phyloP scores from a whole-genome alignment of 2,797 vertebrate species.

The Tympanoctomys barrerae region DNA sequence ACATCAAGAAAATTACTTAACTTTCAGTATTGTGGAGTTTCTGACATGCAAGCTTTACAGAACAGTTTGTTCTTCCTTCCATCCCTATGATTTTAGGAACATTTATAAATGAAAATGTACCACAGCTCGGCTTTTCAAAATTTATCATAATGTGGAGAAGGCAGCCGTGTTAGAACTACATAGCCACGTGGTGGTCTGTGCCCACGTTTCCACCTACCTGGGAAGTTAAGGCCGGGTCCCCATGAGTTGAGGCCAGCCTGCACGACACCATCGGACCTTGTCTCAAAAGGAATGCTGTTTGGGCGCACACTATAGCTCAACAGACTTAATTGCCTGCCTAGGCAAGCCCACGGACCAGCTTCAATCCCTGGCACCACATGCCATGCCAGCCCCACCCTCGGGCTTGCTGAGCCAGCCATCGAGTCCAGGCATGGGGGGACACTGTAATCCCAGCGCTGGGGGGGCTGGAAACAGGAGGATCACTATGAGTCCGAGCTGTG shows the following conservation, averaged over 20 bases:
- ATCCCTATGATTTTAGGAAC: not conserved
- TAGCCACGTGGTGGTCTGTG: not conserved
- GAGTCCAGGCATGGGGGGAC: too few relatives aligned
- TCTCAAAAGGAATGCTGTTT: not conserved
- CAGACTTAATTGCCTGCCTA: too few relatives aligned
- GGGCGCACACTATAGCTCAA: too few relatives aligned
- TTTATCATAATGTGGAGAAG: not conserved
- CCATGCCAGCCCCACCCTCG: too few relatives aligned
- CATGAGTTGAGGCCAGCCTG: not conserved
- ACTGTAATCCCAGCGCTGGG: too few relatives aligned
- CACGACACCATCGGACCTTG: too few relatives aligned
- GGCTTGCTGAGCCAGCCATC: too few relatives aligned
- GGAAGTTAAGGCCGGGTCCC: not conserved
- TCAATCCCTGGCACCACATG: too few relatives aligned
- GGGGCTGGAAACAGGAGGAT: too few relatives aligned
- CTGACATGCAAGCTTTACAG: accelerated
- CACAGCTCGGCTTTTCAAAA: not conserved
- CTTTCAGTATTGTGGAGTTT: not conserved
- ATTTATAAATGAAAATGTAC: not conserved
- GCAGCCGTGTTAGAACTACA: not conserved
- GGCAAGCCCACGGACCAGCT: too few relatives aligned
- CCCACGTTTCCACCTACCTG: too few relatives aligned
- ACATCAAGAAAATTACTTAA: not conserved
- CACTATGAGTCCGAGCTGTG: too few relatives aligned
- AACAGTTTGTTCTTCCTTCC: not conserved